Conservation (phyloP, 2,888 invertebrate species). For the Lasius fuliginosus region DNA sequence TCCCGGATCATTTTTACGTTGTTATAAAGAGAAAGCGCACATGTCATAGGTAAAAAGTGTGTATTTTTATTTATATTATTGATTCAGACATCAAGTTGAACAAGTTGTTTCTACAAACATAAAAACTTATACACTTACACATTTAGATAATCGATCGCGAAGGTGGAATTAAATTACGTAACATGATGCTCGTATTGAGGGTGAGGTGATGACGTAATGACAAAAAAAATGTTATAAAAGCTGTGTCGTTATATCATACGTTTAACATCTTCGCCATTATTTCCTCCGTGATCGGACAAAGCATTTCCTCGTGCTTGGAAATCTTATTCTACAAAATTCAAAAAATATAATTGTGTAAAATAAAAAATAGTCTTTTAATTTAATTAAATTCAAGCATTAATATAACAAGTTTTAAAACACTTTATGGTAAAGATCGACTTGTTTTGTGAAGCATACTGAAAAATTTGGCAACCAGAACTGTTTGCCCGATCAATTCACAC, state of each 20-base stretch:
- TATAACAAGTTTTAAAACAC: not conserved
- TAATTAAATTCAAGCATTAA: conserved; percentile 9
- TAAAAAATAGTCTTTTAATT: not conserved
- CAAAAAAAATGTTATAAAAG: conserved; percentile 41
- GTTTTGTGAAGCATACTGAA: not conserved
- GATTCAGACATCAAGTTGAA: conserved; percentile 78
- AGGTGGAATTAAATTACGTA: conserved; percentile 42
- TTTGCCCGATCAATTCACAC: conserved; percentile 28
- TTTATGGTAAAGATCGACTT: not conserved
- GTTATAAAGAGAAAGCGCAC: not conserved
- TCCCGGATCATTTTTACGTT: not conserved
- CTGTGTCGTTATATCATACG: conserved; percentile 34
- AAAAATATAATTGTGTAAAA: not conserved
- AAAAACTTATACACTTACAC: conserved; percentile 62
- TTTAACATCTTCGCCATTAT: conserved; percentile 41
- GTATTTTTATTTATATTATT: conserved; percentile 77
- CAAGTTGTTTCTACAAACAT: conserved; percentile 76
- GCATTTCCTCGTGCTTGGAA: conserved; percentile 3
- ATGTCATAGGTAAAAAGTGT: conserved; percentile 77
- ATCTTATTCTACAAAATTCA: not conserved
- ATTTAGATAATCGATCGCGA: conserved; percentile 55
- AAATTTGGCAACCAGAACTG: conserved; percentile 1
- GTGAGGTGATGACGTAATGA: conserved; percentile 39
- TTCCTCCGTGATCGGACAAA: conserved; percentile 28
- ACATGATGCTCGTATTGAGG: conserved; percentile 41